Percentiles rank a stretch among this genome's conserved stretches.
These are phyloP conservation scores for Agelastica alni DNA, from an alignment of 2,888 invertebrate species.

Conservation along the genomic window DNA sequence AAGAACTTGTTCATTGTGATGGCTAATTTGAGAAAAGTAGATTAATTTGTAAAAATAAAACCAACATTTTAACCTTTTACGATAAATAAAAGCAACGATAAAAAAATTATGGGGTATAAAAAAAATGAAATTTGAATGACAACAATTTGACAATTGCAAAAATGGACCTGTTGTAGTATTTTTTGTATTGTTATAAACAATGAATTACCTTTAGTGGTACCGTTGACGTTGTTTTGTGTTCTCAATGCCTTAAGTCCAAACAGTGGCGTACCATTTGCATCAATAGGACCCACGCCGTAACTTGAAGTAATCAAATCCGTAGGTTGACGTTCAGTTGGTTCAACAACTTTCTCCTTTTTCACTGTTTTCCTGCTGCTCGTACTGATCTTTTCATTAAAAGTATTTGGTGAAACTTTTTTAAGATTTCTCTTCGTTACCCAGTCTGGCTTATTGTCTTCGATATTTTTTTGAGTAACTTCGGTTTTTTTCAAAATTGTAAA, in stretches of 20 bases:
- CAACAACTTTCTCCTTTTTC: slow-evolving; percentile 33
- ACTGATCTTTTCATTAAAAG: slow-evolving; percentile 22
- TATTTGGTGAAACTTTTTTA: slow-evolving; percentile 59
- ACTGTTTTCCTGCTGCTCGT: slow-evolving; percentile 18
- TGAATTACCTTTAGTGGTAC: slow-evolving; percentile 68
- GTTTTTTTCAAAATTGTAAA: slow-evolving; percentile 44
- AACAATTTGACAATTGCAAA: no score
- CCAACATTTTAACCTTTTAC: no score
- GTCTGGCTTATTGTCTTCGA: slow-evolving; percentile 63
- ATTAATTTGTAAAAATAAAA: no score
- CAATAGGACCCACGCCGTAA: slow-evolving; percentile 82
- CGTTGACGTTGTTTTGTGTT: slow-evolving; percentile 64
- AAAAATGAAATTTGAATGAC: no score
- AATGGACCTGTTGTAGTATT: no score
- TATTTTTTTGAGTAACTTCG: slow-evolving; percentile 28
- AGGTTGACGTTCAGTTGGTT: slow-evolving; percentile 55
- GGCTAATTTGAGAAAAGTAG: no score
- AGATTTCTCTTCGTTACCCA: slow-evolving; percentile 67
- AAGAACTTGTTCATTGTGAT: no score
- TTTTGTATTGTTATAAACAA: no score
- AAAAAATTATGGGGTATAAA: no score
- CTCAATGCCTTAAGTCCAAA: slow-evolving; percentile 78
- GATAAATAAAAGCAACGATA: no score
- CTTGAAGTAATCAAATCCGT: slow-evolving; percentile 76
- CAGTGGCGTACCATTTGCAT: slow-evolving; percentile 77